These are phyloP conservation scores for Limnephilus lunatus DNA, from an alignment of 2,888 invertebrate species.

Conservation along the genomic window DNA sequence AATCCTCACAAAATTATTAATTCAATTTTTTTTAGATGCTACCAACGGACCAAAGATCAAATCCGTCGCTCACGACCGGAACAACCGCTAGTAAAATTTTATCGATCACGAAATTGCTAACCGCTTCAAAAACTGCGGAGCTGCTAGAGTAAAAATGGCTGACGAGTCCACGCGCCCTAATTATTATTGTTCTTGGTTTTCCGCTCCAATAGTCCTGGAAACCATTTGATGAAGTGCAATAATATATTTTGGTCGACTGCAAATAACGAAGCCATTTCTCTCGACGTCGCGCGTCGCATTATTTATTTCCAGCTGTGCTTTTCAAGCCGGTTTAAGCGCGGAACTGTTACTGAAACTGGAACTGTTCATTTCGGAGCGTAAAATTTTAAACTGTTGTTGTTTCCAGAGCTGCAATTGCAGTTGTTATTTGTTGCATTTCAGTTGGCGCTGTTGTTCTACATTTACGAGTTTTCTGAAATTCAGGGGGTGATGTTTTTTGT, in stretches of 20 bases:
- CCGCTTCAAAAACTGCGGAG: not conserved
- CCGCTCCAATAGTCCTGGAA: not conserved
- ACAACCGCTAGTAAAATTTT: not conserved
- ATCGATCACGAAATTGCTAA: not conserved
- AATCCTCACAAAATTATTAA: not conserved
- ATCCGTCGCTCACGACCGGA: not conserved
- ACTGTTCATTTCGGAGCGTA: not conserved
- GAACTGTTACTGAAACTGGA: not conserved
- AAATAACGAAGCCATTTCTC: not conserved
- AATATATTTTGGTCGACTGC: not conserved
- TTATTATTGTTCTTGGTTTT: not conserved
- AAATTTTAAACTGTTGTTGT: not conserved
- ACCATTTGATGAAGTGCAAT: not conserved
- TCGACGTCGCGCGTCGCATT: not conserved
- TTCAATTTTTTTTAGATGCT: not conserved
- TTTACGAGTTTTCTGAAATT: not conserved
- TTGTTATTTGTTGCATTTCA: not conserved
- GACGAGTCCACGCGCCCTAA: not conserved
- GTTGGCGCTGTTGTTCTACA: not conserved
- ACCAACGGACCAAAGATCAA: not conserved
- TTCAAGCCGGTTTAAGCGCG: not conserved
- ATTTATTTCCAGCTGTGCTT: not conserved
- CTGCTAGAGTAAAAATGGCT: not conserved
- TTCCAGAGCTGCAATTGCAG: not conserved
- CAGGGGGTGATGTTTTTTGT: not conserved